Conservation (phyloP, 2,797 vertebrate genomes). For the Platyrinchus mystaceus region DNA sequence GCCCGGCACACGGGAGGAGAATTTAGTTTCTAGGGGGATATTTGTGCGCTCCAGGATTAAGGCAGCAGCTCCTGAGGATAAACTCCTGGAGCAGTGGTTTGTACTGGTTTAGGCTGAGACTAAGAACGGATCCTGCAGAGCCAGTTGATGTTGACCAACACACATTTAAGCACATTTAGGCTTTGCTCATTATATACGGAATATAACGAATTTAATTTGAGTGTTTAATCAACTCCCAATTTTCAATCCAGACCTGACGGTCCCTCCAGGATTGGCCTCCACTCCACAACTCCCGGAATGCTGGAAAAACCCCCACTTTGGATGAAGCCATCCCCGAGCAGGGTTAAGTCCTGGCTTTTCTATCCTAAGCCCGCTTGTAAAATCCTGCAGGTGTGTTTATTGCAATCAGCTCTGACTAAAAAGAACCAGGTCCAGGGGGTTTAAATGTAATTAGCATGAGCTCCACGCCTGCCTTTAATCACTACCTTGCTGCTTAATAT, state of each 20-base stretch:
- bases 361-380: background rate
- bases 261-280: background rate
- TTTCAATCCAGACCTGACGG: background rate
- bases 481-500: constrained; percentile 16
- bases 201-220: background rate
- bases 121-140: background rate
- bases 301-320: accelerated
- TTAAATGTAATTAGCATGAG: background rate
- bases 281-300: accelerated
- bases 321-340: background rate
- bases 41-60: background rate
- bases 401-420: constrained; percentile 24
- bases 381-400: constrained; percentile 80
- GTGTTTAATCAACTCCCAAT: background rate
- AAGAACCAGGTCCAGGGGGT: background rate
- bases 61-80: background rate
- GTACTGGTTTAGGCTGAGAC: background rate
- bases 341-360: background rate
- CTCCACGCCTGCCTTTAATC: constrained; percentile 51
- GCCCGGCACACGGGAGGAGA: background rate
- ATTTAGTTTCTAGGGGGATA: background rate
- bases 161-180: accelerated
- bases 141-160: accelerated
- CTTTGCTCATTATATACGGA: background rate
- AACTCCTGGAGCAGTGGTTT: background rate